phyloP scores from a whole-genome alignment of 35 echinoderm and acorn worm genomes.

The Heliocidaris tuberculata region DNA sequence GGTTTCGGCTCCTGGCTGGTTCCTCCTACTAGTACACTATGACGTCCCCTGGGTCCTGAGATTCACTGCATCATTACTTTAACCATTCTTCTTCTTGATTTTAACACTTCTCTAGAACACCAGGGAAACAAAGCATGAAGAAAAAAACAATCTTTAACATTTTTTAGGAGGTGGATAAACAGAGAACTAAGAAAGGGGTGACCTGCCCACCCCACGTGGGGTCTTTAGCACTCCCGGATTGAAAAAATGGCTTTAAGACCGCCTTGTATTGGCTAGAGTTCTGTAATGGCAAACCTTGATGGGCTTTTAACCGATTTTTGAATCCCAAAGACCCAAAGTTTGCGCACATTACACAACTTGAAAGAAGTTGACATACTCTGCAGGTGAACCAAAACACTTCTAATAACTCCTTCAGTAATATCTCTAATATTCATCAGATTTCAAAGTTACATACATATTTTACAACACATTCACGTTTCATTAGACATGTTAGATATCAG shows the following conservation, averaged over 20 bases:
- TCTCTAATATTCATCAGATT: not conserved
- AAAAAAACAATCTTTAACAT: not conserved
- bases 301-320: not conserved
- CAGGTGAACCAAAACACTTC: too few relatives aligned
- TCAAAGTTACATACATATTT: not conserved
- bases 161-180: not conserved
- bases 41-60: not conserved
- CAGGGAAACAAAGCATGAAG: not conserved
- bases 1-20: not conserved
- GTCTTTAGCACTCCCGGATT: not conserved
- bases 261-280: not conserved
- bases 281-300: not conserved
- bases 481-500: not conserved
- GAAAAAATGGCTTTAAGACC: not conserved
- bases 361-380: too few relatives aligned
- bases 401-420: too few relatives aligned
- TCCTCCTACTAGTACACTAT: constrained; percentile 1
- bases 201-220: not conserved
- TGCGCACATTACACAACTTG: not conserved
- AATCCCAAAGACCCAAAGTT: not conserved
- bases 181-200: not conserved
- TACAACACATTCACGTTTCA: not conserved
- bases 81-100: not conserved
- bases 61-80: not conserved
- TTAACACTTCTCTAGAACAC: not conserved